phyloP scores from a whole-genome alignment of 1,140 invertebrate species.

The Chionoecetes opilio region DNA sequence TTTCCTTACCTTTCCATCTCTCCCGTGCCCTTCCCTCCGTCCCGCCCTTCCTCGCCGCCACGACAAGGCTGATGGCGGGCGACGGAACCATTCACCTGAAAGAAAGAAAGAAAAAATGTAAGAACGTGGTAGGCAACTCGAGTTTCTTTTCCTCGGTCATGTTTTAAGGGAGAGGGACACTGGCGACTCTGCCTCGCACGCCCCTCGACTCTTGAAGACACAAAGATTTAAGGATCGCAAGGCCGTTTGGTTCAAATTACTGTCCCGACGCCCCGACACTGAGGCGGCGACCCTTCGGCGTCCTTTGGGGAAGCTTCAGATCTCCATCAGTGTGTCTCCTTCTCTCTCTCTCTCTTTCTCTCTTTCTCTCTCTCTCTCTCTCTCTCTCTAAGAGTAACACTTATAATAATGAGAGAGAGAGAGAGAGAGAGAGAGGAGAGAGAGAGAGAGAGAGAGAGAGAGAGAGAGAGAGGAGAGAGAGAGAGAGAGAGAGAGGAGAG shows the following conservation, averaged over 20 bases:
- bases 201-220: not conserved
- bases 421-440: slow-evolving; percentile 42
- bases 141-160: slow-evolving; percentile 50
- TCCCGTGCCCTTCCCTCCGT: not conserved
- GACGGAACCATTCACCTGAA: slow-evolving; percentile 55
- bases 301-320: not conserved
- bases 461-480: not conserved
- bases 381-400: slow-evolving; percentile 37
- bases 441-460: slow-evolving; percentile 52
- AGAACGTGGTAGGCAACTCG: slow-evolving; percentile 21
- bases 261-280: not conserved
- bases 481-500: not conserved
- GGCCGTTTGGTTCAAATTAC: slow-evolving; percentile 15
- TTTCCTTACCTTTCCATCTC: not conserved
- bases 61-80: slow-evolving; percentile 40
- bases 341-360: slow-evolving; percentile 49
- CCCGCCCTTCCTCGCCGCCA: not conserved
- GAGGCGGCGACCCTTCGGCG: not conserved
- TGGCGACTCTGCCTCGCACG: slow-evolving; percentile 8
- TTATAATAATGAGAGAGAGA: not conserved
- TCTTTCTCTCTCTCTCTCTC: slow-evolving; percentile 51
- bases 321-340: slow-evolving; percentile 3
- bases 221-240: slow-evolving; percentile 15
- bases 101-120: not conserved
- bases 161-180: not conserved